phyloP scores from a whole-genome alignment of 2,888 invertebrate genomes.

The Tipula helvola region DNA sequence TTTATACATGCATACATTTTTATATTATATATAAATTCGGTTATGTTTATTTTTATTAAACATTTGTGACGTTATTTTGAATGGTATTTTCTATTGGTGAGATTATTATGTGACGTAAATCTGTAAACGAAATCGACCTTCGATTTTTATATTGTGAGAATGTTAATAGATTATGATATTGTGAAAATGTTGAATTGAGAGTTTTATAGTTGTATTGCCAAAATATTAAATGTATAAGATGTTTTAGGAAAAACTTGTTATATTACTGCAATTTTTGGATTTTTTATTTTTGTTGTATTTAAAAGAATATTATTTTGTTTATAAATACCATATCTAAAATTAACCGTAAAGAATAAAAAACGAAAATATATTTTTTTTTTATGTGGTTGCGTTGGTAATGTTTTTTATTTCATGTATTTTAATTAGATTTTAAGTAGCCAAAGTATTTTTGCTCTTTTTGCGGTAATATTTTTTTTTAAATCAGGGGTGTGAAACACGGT shows the following conservation, averaged over 20 bases:
- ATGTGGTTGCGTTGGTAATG: not conserved
- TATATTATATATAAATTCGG: not conserved
- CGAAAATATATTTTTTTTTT: not conserved
- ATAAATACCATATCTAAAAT: not conserved
- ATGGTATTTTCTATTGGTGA: slow-evolving; percentile 5
- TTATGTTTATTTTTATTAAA: not conserved
- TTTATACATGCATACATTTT: too few relatives aligned
- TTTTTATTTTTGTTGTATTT: not conserved
- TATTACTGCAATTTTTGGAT: not conserved
- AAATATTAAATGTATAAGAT: not conserved
- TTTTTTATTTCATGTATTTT: not conserved
- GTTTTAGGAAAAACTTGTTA: not conserved
- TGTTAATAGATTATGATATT: not conserved
- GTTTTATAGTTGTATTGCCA: not conserved
- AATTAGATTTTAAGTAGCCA: not conserved
- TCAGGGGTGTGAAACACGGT: not conserved
- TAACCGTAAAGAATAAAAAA: not conserved
- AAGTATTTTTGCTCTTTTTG: not conserved
- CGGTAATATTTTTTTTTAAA: not conserved
- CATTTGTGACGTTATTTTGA: slow-evolving; percentile 4
- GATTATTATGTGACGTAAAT: slow-evolving; percentile 11
- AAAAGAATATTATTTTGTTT: not conserved
- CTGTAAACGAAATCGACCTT: slow-evolving; percentile 13
- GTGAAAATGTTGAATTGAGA: not conserved
- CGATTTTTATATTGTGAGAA: slow-evolving; percentile 5